Evolutionary conservation across 1,140 invertebrate genomes (phyloP).

Genomic region (Augochlora pura): DNA sequence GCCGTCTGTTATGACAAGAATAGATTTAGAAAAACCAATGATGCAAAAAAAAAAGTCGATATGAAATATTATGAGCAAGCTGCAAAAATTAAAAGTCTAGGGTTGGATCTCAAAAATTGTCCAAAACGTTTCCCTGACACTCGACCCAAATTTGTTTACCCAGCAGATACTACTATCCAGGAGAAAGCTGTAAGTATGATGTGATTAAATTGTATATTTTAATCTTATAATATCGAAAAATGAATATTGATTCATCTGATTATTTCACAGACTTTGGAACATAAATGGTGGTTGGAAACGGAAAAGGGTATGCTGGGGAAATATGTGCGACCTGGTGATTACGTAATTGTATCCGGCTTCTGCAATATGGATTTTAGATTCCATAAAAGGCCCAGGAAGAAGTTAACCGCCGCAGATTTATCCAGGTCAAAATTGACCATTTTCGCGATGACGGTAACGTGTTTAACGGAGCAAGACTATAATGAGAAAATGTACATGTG

Average conservation of each 20-base stretch:
- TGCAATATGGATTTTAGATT: background rate
- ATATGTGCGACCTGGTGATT: background rate
- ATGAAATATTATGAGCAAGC: too few species aligned
- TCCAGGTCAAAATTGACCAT: too few species aligned
- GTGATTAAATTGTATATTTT: background rate
- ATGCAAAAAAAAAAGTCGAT: background rate
- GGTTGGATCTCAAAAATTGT: too few species aligned
- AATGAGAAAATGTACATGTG: too few species aligned
- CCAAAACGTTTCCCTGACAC: background rate
- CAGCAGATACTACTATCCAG: background rate
- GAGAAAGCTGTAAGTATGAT: constrained; percentile 27
- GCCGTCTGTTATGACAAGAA: constrained; percentile 2
- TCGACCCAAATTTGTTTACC: constrained; percentile 30
- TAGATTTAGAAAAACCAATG: background rate
- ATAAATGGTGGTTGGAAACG: constrained; percentile 28
- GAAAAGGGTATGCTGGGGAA: constrained; percentile 26
- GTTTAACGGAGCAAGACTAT: too few species aligned
- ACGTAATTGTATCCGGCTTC: constrained; percentile 34
- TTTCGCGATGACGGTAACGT: too few species aligned
- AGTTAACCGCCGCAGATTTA: too few species aligned
- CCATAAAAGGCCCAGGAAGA: background rate
- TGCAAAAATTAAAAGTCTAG: too few species aligned
- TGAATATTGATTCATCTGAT: background rate
- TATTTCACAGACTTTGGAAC: constrained; percentile 23
- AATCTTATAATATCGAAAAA: background rate